A percentile compares a stretch with the other conserved stretches of the same genome.
Evolutionary conservation across 2,113 vertebrate species (phyloP).

Genomic region (Phalacrocorax aristotelis): DNA sequence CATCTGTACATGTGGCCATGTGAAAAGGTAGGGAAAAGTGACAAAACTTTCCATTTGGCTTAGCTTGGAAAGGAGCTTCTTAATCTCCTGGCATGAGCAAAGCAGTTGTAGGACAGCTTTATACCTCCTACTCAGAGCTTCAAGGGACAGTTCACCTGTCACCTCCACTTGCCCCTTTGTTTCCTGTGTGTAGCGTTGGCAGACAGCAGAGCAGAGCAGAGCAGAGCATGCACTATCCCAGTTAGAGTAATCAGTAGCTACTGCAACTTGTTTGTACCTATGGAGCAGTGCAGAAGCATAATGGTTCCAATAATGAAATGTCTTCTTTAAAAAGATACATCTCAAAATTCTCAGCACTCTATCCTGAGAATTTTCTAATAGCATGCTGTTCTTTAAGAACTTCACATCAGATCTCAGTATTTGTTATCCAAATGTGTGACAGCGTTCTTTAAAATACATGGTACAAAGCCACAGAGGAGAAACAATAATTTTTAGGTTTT

Average conservation of each 20-base stretch:
- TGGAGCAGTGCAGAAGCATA: neutral
- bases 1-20: fast-evolving
- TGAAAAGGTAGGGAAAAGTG: neutral
- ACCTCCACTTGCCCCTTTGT: neutral
- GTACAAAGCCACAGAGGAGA: neutral
- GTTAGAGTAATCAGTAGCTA: neutral
- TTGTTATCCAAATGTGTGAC: neutral
- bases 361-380: neutral
- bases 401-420: neutral
- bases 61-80: neutral
- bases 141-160: neutral
- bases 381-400: neutral
- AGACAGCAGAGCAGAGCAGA: neutral
- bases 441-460: neutral
- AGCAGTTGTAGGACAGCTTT: neutral
- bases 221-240: neutral
- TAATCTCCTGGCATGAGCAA: neutral
- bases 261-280: neutral
- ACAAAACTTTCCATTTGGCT: neutral
- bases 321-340: neutral
- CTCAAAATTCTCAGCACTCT: neutral
- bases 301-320: neutral
- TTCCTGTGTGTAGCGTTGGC: neutral
- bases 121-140: neutral
- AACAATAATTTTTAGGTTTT: neutral